phyloP scores from a whole-genome alignment of 1,140 invertebrate species.

The Drosophila bocki region DNA sequence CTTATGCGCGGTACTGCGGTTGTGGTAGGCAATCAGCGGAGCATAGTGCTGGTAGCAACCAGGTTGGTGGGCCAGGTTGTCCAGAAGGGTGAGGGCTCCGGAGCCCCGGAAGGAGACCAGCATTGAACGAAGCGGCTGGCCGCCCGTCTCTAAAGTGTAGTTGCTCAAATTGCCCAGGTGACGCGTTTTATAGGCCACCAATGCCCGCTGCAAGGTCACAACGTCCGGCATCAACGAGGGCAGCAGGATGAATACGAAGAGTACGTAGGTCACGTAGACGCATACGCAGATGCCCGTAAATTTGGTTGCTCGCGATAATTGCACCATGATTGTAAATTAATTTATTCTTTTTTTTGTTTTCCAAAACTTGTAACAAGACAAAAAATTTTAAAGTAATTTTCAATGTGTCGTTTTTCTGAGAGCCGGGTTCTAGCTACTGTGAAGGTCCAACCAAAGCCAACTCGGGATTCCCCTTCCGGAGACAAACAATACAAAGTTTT shows the following conservation, averaged over 20 bases:
- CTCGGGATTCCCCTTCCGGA: neutral
- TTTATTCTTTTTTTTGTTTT: neutral
- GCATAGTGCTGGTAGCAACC: constrained; percentile 67
- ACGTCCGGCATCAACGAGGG: constrained; percentile 55
- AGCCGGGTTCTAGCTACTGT: neutral
- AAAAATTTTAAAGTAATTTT: constrained; percentile 10
- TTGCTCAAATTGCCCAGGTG: constrained; percentile 50
- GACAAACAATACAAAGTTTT: neutral
- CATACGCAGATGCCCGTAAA: constrained; percentile 55
- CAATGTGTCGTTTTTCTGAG: neutral
- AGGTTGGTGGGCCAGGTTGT: constrained; percentile 47
- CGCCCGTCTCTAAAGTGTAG: constrained; percentile 50
- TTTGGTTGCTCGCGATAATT: constrained; percentile 46
- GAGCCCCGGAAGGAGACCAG: constrained; percentile 66
- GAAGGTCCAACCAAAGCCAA: neutral
- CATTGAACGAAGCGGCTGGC: constrained; percentile 52
- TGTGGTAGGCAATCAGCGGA: constrained; percentile 42
- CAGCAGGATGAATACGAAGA: constrained; percentile 58
- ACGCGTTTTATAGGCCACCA: constrained; percentile 23
- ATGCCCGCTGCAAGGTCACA: constrained; percentile 31
- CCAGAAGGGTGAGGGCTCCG: constrained; percentile 49
- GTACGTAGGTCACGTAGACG: constrained; percentile 51
- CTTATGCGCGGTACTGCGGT: neutral
- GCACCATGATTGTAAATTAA: constrained; percentile 23
- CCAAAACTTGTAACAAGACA: neutral